A percentile compares a stretch with the other conserved stretches of the same genome.
These are phyloP conservation scores for Drosophila seclusa DNA, from an alignment of 2,888 invertebrate genomes.

Conservation along the genomic window DNA sequence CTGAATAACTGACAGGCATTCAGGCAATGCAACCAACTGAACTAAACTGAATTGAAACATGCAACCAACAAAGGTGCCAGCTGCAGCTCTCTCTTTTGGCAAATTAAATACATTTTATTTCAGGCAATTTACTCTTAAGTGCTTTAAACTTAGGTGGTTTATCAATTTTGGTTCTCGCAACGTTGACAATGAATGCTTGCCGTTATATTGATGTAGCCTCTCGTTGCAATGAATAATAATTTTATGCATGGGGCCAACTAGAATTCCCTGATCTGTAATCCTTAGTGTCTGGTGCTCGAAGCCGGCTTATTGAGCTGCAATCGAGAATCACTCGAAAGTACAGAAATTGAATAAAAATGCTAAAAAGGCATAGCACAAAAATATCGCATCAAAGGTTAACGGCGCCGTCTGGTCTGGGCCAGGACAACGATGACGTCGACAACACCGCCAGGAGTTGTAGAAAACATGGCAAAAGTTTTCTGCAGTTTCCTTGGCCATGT, in stretches of 20 bases:
- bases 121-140: slow-evolving; percentile 19
- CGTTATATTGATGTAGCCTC: slow-evolving; percentile 51
- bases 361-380: slow-evolving; percentile 46
- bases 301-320: slow-evolving; percentile 74
- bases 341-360: slow-evolving; percentile 69
- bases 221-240: slow-evolving; percentile 71
- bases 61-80: slow-evolving; percentile 44
- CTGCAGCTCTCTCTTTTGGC: slow-evolving; percentile 34
- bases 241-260: slow-evolving; percentile 36
- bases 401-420: slow-evolving; percentile 73
- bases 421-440: slow-evolving; percentile 33
- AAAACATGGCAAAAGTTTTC: slow-evolving; percentile 63
- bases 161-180: slow-evolving; percentile 14
- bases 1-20: slow-evolving; percentile 65
- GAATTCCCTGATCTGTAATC: slow-evolving; percentile 54
- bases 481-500: slow-evolving; percentile 64
- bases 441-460: slow-evolving; percentile 32
- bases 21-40: slow-evolving; percentile 48
- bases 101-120: slow-evolving; percentile 35
- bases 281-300: slow-evolving; percentile 30
- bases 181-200: slow-evolving; percentile 27
- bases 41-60: slow-evolving; percentile 13
- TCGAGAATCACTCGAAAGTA: slow-evolving; percentile 53
- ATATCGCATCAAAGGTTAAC: slow-evolving; percentile 66
- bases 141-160: slow-evolving; percentile 19